Evolutionary conservation across 2,797 vertebrate species (phyloP), one percentile per base, ranked within the genome.

Genomic region (Borostomias antarcticus): DNA sequence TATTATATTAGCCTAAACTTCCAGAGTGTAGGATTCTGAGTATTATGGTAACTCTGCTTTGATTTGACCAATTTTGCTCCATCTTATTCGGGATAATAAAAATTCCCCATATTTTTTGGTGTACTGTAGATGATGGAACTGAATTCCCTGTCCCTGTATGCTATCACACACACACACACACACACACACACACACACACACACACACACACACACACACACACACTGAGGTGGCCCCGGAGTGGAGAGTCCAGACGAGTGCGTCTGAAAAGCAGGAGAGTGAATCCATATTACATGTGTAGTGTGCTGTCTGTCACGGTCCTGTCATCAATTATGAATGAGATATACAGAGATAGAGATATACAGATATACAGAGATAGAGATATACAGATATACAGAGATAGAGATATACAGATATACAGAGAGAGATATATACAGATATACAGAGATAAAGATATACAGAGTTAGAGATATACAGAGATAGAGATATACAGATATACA

Each of bases 261-360:
- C 85, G 87, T 91, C 85, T 88, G 88, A 93, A 89, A 92, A 89
- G n/a, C n/a, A n/a, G 87, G 68, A 78, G 82, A 90, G 86, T 87
- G 92, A 94, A 96, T 96, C 92, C 91, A 91, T 93, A 93, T 86
- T 94, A 93, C 94, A 91, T 91, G 91, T 94, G 95, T 92, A 91
- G 91, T 88, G 83, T 78, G 92, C 93, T 90, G 91, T 92, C 92
- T 93, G 90, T 89, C 87, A 86, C 87, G 92, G 91, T 93, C 90
- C 92, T 81, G 86, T 88, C 95, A 97, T 98, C 94, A 97, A 96
- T 98, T 95, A 97, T 98, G 94, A 92, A 97, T 95, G 93, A 92
- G 92, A 93, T 88, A 93, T 93, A 94, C 94, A 94, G 93, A 83
- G n/a, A n/a, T 95, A 93, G 93, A 92, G 92, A 93, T 88, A 93